phyloP scores from a whole-genome alignment of 2,797 vertebrate species.

The Cirrhinus mrigala region DNA sequence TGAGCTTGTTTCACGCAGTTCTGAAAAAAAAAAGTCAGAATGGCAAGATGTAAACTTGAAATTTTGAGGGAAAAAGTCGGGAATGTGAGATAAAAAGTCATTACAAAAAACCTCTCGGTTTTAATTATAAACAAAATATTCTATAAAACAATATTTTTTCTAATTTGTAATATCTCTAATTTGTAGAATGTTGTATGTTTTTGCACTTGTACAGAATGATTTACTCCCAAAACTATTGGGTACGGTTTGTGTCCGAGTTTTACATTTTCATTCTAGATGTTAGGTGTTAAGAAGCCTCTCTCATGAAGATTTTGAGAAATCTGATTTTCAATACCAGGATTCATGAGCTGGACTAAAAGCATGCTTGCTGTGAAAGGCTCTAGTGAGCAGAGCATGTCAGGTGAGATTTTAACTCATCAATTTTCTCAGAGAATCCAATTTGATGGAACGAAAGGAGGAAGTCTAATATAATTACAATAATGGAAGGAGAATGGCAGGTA shows the following conservation, averaged over 20 bases:
- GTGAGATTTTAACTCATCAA: constrained; percentile 10
- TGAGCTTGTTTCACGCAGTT: too few relatives aligned
- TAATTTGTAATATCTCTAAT: neutral
- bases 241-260: neutral
- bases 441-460: constrained; percentile 17
- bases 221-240: neutral
- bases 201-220: neutral
- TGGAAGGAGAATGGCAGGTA: constrained; percentile 14
- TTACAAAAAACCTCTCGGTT: neutral
- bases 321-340: constrained; percentile 2
- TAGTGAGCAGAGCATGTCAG: constrained; percentile 22
- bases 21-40: too few relatives aligned
- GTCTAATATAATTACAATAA: constrained; percentile 18
- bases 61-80: too few relatives aligned
- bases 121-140: too few relatives aligned
- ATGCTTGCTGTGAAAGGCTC: constrained; percentile 6
- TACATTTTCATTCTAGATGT: neutral
- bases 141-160: too few relatives aligned
- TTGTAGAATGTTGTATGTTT: neutral
- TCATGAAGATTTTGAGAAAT: neutral
- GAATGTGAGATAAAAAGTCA: neutral
- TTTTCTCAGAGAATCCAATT: constrained; percentile 37
- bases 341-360: constrained; percentile 41
- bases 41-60: too few relatives aligned
- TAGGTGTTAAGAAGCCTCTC: neutral